phyloP scores from a whole-genome alignment of 2,113 vertebrate genomes.

The Diadophis punctatus region DNA sequence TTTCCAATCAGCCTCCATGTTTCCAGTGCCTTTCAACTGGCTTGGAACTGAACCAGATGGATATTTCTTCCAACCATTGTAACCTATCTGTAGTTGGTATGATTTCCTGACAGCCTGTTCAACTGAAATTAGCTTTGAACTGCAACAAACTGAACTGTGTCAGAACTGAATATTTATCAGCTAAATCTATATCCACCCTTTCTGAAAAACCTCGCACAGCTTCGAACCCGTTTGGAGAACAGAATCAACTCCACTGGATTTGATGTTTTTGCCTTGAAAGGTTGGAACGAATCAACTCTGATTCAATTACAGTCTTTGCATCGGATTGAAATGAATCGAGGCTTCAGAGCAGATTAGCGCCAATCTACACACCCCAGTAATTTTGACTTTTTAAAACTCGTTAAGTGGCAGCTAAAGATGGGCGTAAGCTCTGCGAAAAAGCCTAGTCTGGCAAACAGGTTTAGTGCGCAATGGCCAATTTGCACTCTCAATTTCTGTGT shows the following conservation, averaged over 20 bases:
- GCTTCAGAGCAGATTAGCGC: neutral
- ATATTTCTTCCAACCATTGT: neutral
- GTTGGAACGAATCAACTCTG: neutral
- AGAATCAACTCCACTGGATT: neutral
- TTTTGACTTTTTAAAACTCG: neutral
- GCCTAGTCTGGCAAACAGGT: neutral
- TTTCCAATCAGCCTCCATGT: too few species aligned
- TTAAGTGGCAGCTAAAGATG: neutral
- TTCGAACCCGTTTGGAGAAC: neutral
- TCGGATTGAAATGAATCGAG: neutral
- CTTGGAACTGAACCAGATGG: too few species aligned
- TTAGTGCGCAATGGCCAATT: neutral
- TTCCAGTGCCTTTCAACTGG: too few species aligned
- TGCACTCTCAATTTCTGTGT: neutral
- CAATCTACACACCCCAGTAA: neutral
- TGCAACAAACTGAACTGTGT: neutral
- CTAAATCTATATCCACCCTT: neutral
- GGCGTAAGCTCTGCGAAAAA: neutral
- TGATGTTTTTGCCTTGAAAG: neutral
- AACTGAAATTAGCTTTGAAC: neutral
- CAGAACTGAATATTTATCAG: neutral
- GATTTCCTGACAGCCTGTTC: neutral
- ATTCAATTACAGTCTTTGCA: neutral
- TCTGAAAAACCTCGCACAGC: neutral
- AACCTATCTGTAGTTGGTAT: neutral